phyloP scores from a whole-genome alignment of 2,113 vertebrate genomes.

The Haliaeetus leucogaster region DNA sequence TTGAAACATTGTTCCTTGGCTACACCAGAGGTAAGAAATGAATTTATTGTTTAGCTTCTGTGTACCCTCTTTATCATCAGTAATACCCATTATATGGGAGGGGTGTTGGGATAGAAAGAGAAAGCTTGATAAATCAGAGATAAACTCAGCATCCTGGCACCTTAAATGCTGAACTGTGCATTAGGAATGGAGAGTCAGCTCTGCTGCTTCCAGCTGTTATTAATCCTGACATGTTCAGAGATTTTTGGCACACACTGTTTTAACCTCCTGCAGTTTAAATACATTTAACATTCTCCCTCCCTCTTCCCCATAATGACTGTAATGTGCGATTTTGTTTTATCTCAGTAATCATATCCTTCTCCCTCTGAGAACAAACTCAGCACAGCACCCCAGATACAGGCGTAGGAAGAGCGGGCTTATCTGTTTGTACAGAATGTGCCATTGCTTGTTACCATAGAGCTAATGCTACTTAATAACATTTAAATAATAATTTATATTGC shows the following conservation, averaged over 20 bases:
- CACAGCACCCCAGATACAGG: conserved; percentile 4
- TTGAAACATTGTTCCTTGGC: not conserved
- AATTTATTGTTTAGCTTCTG: not conserved
- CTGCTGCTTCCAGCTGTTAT: conserved; percentile 26
- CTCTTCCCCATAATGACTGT: not conserved
- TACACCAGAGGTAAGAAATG: not conserved
- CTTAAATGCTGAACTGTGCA: not conserved
- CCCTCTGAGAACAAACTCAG: conserved; percentile 5
- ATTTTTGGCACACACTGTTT: not conserved
- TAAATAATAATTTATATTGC: conserved; percentile 53
- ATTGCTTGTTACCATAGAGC: conserved; percentile 29
- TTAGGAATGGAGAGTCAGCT: not conserved
- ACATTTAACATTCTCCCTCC: not conserved
- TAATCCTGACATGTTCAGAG: conserved; percentile 32
- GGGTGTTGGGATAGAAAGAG: not conserved
- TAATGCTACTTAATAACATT: conserved; percentile 15
- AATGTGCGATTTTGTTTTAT: conserved; percentile 18
- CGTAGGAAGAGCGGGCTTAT: conserved; percentile 26
- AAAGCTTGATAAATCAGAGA: not conserved
- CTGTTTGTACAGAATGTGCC: conserved; percentile 33
- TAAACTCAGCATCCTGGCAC: not conserved
- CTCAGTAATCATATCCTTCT: conserved; percentile 27
- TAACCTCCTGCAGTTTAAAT: conserved; percentile 21
- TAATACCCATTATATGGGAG: not conserved
- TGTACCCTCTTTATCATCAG: not conserved